Evolutionary conservation across 1,140 invertebrate genomes (phyloP).

Genomic region (Dreissena rostriformis): DNA sequence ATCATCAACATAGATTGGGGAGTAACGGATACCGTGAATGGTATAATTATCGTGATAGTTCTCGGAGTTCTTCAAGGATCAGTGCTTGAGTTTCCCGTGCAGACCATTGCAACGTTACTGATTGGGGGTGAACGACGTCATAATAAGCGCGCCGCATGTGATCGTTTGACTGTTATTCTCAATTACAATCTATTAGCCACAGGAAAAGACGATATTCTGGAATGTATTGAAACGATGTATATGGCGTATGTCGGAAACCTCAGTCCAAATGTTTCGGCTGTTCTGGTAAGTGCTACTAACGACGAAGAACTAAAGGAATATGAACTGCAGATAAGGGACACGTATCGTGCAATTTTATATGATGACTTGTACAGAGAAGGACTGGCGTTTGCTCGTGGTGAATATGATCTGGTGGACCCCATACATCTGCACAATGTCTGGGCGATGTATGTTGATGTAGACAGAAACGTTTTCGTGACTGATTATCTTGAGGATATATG

Average conservation of each 20-base stretch:
- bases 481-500: constrained; percentile 56
- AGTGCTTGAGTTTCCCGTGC: constrained; percentile 65
- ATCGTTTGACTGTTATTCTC: constrained; percentile 57
- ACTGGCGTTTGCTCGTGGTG: constrained; percentile 46
- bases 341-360: constrained; percentile 59
- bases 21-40: constrained; percentile 55
- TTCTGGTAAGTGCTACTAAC: constrained; percentile 64
- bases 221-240: constrained; percentile 65
- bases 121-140: constrained; percentile 63
- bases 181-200: constrained; percentile 68
- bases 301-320: constrained; percentile 59
- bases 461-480: constrained; percentile 42
- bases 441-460: constrained; percentile 51
- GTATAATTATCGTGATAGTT: constrained; percentile 62
- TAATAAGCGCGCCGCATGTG: constrained; percentile 45
- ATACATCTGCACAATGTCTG: constrained; percentile 51
- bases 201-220: constrained; percentile 62
- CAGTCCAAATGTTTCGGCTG: constrained; percentile 61
- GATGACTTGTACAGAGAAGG: constrained; percentile 57
- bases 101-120: constrained; percentile 63
- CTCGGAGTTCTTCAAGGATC: constrained; percentile 62
- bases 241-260: constrained; percentile 66
- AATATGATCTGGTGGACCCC: constrained; percentile 54
- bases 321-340: constrained; percentile 60
- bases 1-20: constrained; percentile 67